phyloP scores from a whole-genome alignment of 2,797 vertebrate genomes.

The Poeciliopsis paucimaculata region DNA sequence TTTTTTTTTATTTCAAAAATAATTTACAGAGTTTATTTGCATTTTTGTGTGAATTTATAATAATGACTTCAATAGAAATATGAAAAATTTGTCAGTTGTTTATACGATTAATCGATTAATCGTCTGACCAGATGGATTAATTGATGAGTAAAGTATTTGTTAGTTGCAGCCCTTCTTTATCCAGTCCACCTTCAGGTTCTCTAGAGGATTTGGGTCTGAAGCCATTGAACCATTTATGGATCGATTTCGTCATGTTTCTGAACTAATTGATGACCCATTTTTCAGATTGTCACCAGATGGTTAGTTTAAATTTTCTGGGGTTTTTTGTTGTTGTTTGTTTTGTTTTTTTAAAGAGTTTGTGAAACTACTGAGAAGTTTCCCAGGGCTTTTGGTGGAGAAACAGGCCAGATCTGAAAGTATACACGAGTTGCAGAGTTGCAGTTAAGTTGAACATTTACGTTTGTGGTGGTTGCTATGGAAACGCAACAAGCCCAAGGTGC shows the following conservation, averaged over 20 bases:
- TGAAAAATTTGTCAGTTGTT: too few species aligned
- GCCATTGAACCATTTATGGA: background rate
- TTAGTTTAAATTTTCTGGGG: background rate
- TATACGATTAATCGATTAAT: too few species aligned
- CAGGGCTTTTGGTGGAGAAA: background rate
- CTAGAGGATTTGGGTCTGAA: background rate
- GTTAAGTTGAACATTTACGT: background rate
- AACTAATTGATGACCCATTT: background rate
- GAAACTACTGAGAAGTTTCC: background rate
- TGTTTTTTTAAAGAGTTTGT: background rate
- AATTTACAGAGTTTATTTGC: too few species aligned
- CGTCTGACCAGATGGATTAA: too few species aligned
- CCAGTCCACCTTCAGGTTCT: background rate
- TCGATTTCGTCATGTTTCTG: background rate
- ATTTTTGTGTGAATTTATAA: background rate
- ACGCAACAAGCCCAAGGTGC: background rate
- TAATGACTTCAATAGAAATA: background rate
- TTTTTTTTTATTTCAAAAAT: too few species aligned
- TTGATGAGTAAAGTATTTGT: too few species aligned
- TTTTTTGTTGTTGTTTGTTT: background rate
- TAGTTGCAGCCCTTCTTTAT: background rate
- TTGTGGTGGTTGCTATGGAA: background rate
- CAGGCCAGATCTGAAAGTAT: background rate
- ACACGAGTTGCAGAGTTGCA: background rate
- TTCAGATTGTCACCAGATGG: background rate